Conservation (phyloP, 1,140 invertebrate genomes). For the Bombyx mori region DNA sequence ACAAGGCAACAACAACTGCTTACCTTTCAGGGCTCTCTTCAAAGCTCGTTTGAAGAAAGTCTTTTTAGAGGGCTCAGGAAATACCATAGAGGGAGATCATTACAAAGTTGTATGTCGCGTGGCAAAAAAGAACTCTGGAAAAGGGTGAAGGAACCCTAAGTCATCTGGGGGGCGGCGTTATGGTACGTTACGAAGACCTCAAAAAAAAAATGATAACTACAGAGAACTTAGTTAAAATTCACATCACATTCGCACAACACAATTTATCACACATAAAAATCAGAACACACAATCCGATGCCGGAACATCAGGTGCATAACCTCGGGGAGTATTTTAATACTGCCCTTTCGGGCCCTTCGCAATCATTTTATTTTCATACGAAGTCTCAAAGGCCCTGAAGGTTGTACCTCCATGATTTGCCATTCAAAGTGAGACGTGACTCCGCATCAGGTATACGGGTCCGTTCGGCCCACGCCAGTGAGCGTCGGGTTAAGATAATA, state of each 20-base stretch:
- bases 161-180: too few species aligned
- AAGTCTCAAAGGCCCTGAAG: constrained; percentile 58
- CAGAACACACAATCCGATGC: constrained; percentile 36
- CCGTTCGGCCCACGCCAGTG: constrained; percentile 18
- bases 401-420: constrained; percentile 64
- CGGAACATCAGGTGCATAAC: constrained; percentile 57
- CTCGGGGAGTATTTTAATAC: constrained; percentile 65
- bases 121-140: too few species aligned
- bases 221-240: not conserved
- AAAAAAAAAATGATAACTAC: not conserved
- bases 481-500: constrained; percentile 46
- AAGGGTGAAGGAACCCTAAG: too few species aligned
- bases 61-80: too few species aligned
- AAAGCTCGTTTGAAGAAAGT: too few species aligned
- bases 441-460: constrained; percentile 61
- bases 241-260: constrained; percentile 18
- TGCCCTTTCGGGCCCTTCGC: constrained; percentile 49
- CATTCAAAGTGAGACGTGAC: constrained; percentile 65
- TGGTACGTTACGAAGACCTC: too few species aligned
- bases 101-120: too few species aligned
- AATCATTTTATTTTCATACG: constrained; percentile 70
- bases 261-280: constrained; percentile 36
- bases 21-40: too few species aligned
- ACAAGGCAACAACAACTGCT: too few species aligned
- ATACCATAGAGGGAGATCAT: too few species aligned